Conservation (phyloP, 2,888 invertebrate genomes). For the Cartodere bifasciata region DNA sequence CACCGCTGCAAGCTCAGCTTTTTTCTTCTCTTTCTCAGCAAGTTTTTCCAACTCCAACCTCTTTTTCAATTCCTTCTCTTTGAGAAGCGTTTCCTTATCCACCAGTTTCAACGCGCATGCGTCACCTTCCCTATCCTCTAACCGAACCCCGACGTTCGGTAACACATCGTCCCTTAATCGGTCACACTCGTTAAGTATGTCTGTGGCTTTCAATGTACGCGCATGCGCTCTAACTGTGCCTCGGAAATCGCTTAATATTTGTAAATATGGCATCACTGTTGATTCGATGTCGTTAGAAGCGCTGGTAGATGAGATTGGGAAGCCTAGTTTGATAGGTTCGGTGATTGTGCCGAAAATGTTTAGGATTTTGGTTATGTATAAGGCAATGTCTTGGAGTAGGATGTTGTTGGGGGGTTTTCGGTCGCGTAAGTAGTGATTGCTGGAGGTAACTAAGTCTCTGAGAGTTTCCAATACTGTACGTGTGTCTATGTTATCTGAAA, state of each 20-base stretch:
- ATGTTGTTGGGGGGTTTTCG: slow-evolving; percentile 42
- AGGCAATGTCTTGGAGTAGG: slow-evolving; percentile 64
- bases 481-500: slow-evolving; percentile 85
- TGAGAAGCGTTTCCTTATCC: slow-evolving; percentile 64
- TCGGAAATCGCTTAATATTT: slow-evolving; percentile 75
- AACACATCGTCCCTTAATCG: slow-evolving; percentile 71
- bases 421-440: slow-evolving; percentile 74
- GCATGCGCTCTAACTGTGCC: slow-evolving; percentile 62
- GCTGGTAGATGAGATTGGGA: slow-evolving; percentile 55
- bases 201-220: slow-evolving; percentile 45
- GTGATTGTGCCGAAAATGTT: slow-evolving; percentile 64
- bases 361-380: slow-evolving; percentile 71
- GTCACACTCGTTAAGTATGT: slow-evolving; percentile 79
- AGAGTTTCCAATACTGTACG: slow-evolving; percentile 71
- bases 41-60: slow-evolving; percentile 56
- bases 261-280: slow-evolving; percentile 57
- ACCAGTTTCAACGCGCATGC: slow-evolving; percentile 76
- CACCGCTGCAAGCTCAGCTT: slow-evolving; percentile 56
- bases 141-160: slow-evolving; percentile 82
- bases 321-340: slow-evolving; percentile 57
- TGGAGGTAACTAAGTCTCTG: slow-evolving; percentile 71
- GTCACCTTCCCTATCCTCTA: slow-evolving; percentile 82
- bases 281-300: no score
- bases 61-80: slow-evolving; percentile 70
- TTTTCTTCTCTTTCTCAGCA: slow-evolving; percentile 63